Base-by-base conservation (phyloP, 2,797 vertebrate species). In the Arremon aurantiirostris region DNA sequence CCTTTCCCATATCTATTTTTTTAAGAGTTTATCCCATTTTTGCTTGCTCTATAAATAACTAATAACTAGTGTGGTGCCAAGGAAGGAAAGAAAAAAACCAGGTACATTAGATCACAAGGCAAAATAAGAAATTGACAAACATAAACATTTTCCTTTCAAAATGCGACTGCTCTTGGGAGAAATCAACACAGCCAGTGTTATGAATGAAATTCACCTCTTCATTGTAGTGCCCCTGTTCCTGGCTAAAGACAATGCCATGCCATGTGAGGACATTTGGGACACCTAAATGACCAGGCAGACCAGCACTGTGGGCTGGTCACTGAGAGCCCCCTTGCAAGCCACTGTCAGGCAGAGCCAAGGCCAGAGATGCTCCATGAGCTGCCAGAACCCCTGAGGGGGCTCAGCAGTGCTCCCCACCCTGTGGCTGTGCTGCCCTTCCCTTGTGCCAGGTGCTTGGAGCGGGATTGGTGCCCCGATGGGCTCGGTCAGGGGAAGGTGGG, bases 231-330 rank as follows among this genome's bases (percentile, higher is more conserved):
- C 14, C 23, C 55, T 65, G 19, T 5, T 50, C 16, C 59, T 52
- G 39, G 27, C 28, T 69, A 9, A 81, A 39, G 37, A 34, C 22
- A 5, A 13, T 42, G n/a, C 32, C 6, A 3, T 14, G 39, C 13
- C 0, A 1, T 37, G 27, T 34, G 21, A 89, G n/a, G 59, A 30
- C 22, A 15, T 55, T 65, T 53, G 55, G 17, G 39, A 19, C 39
- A 50, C n/a, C 14, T 8, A 20, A 60, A 30, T 17, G 42, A 27
- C 0, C 0, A 47, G 41, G 17, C 53, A 56, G 39, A 52, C 3
- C 18, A 20, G 41, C 0, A 1, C 42, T 17, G 1, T 0, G 2
- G 20, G 37, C 42, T 39, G 18, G 44, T 39, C 5, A 9, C 20
- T 19, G 11, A 55, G n/a, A 23, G 9, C 11, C 47, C 15, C 27